phyloP scores from a whole-genome alignment of 1,140 invertebrate genomes.

The Drosophila kanapiae region DNA sequence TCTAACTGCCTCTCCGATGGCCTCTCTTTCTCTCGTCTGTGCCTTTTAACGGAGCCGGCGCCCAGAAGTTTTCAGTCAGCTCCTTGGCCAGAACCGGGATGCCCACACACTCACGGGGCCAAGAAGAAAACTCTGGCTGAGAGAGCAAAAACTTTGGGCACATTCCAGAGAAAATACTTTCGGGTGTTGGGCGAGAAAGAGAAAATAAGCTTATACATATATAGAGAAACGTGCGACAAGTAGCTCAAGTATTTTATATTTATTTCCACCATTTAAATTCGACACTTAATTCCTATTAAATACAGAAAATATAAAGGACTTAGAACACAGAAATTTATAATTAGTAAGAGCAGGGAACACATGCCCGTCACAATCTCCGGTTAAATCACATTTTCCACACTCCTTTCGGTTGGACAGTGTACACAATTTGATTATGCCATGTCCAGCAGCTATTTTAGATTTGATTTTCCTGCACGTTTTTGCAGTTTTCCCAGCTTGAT shows the following conservation, averaged over 20 bases:
- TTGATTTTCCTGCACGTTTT: slow-evolving; percentile 69
- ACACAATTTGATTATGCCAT: slow-evolving; percentile 77
- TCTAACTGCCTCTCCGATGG: slow-evolving; percentile 32
- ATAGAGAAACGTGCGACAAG: not conserved
- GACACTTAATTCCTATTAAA: not conserved
- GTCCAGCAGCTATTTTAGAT: slow-evolving; percentile 83
- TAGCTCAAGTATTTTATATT: too few species aligned
- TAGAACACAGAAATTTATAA: slow-evolving; percentile 13
- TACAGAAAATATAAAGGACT: not conserved
- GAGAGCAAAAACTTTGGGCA: slow-evolving; percentile 13
- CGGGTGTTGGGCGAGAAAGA: slow-evolving; percentile 11
- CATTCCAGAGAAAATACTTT: slow-evolving; percentile 31
- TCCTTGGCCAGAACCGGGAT: slow-evolving; percentile 15
- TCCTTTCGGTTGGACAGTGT: slow-evolving; percentile 33
- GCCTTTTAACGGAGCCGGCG: slow-evolving; percentile 6
- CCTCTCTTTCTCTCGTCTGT: slow-evolving; percentile 33
- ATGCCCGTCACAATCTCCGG: slow-evolving; percentile 9
- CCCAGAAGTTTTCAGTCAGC: slow-evolving; percentile 2
- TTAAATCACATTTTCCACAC: slow-evolving; percentile 25
- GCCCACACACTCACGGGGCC: slow-evolving; percentile 12
- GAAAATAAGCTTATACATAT: not conserved
- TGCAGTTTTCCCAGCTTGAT: slow-evolving; percentile 26
- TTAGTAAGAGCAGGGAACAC: slow-evolving; percentile 8
- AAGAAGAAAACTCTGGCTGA: slow-evolving; percentile 14
- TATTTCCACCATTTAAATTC: not conserved